Conservation (phyloP, 2,113 vertebrate species). For the Myotis brandtii region DNA sequence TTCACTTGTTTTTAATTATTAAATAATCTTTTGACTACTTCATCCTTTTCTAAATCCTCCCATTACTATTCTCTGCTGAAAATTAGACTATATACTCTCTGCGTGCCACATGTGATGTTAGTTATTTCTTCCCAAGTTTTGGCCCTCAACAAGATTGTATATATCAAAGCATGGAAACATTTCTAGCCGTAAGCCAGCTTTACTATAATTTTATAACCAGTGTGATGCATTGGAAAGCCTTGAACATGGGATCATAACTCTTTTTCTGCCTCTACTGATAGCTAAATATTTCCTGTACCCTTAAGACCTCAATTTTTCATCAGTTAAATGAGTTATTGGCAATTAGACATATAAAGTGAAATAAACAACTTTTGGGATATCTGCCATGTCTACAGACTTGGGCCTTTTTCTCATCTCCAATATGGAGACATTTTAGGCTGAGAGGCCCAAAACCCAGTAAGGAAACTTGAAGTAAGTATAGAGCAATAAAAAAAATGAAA, state of each 20-base stretch:
- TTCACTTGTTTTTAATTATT: conserved; percentile 62
- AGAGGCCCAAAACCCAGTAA: neutral
- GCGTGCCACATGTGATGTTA: neutral
- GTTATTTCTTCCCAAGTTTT: neutral
- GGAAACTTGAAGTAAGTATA: neutral
- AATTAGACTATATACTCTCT: neutral
- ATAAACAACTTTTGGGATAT: neutral
- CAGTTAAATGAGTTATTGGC: neutral
- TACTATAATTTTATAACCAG: neutral
- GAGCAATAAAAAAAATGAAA: neutral
- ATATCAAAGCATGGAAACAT: neutral
- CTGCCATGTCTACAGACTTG: neutral
- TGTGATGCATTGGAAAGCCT: neutral
- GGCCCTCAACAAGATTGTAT: neutral
- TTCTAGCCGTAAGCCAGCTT: neutral
- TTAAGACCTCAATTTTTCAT: neutral
- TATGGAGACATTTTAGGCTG: neutral
- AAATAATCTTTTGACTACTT: conserved; percentile 38
- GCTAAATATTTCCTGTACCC: neutral
- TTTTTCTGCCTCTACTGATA: neutral
- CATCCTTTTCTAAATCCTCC: neutral
- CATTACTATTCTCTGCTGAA: conserved; percentile 3
- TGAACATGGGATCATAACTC: neutral
- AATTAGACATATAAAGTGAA: neutral
- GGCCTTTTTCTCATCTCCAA: neutral